These are phyloP conservation scores for Clarias pachynema DNA, from an alignment of 2,797 vertebrate species.

Conservation along the genomic window DNA sequence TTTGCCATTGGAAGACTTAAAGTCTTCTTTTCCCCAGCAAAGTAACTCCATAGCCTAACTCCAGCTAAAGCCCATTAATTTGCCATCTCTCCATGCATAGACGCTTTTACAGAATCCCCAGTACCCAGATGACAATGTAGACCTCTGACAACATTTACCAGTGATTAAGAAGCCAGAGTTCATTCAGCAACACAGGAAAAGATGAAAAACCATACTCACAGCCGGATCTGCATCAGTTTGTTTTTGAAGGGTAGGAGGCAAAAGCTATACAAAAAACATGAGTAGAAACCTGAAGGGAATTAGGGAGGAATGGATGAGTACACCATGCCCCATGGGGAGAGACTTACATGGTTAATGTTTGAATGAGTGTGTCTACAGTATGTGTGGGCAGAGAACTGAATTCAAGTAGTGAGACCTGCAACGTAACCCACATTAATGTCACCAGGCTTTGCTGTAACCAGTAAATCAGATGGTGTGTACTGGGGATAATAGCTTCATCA, in stretches of 20 bases:
- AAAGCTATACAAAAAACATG: slow-evolving; percentile 35
- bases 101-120: slow-evolving; percentile 30
- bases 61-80: slow-evolving; percentile 76
- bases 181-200: slow-evolving; percentile 68
- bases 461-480: slow-evolving; percentile 59
- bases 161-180: slow-evolving; percentile 77
- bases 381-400: slow-evolving; percentile 57
- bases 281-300: slow-evolving; percentile 47
- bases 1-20: slow-evolving; percentile 71
- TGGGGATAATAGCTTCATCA: slow-evolving; percentile 36
- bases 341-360: slow-evolving; percentile 34
- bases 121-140: slow-evolving; percentile 60
- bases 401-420: slow-evolving; percentile 49
- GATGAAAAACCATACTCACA: slow-evolving; percentile 53
- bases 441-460: slow-evolving; percentile 57
- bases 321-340: slow-evolving; percentile 57
- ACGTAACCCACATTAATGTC: slow-evolving; percentile 64
- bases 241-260: slow-evolving; percentile 58
- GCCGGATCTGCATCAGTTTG: slow-evolving; percentile 46
- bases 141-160: slow-evolving; percentile 73
- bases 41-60: slow-evolving; percentile 71
- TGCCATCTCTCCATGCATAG: slow-evolving; percentile 60
- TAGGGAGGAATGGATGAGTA: slow-evolving; percentile 9
- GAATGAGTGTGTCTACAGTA: slow-evolving; percentile 25
- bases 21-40: slow-evolving; percentile 70